Evolutionary conservation across 2,113 vertebrate genomes (phyloP), one percentile per base, ranked within the genome.

Genomic region (Megaceryle torquata): DNA sequence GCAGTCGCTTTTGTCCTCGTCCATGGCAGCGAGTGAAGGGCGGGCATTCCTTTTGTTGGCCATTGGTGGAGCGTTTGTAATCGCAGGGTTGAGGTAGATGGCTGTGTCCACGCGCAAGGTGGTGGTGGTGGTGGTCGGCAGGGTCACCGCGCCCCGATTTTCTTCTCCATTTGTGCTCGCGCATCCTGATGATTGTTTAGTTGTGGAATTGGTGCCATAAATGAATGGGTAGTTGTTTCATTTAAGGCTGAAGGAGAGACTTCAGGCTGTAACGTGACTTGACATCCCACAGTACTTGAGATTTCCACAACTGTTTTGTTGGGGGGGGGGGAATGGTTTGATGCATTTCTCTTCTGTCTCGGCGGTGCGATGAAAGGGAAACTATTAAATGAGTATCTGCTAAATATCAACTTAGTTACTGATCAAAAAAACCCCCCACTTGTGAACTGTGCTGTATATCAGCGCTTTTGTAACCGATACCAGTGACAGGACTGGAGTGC

Each of bases 261-360:
- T 92, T 75, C 84, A 82, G 93, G 83, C 94, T 92, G 35, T 50
- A 67, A 63, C 54, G 71, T 84, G 79, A 93, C 82, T 91, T 69
- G 69, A 59, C 60, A 61, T 31, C 59, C 63, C 71, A 24, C 46
- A 54, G 59, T 35, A 46, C 84, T 76, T 57, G 92, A 81, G 83
- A 51, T 41, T 75, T 68, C 92, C 91, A 75, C 94, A 78, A 7
- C 63, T 5, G 44, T 19, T 82, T 54, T 41, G 59, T 26, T 20
- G 71, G 67, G 78, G 67, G 54, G 79, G 88, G 79, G 89, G 64
- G 64, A 81, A 65, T 3, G 37, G 10, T 60, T 85, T 64, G 86
- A 15, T 68, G 78, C 13, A 4, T 81, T 94, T 91, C 56, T 75
- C 74, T 65, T 69, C 83, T 56, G 65, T 57, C 80, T 84, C 28